A percentile compares a stretch with the other conserved stretches of the same genome.
Conservation (phyloP, 2,888 invertebrate genomes). For the Nymphalis polychloros region DNA sequence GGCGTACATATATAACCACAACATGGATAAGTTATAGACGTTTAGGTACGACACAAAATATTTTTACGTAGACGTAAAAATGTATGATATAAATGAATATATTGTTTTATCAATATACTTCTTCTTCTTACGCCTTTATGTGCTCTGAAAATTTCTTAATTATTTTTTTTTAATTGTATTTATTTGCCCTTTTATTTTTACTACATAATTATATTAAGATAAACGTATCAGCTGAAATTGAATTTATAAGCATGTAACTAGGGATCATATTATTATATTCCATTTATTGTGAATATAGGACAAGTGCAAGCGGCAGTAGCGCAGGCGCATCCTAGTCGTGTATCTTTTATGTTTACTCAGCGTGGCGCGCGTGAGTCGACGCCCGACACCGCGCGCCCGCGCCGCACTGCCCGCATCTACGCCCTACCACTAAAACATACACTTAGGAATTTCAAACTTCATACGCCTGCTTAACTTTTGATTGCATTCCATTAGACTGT, state of each 20-base stretch:
- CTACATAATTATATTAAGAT: too few species aligned
- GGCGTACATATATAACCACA: conserved; percentile 18
- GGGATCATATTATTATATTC: conserved; percentile 22
- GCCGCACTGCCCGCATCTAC: conserved; percentile 39
- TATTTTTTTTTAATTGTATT: too few species aligned
- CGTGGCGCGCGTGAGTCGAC: conserved; percentile 56
- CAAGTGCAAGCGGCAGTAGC: conserved; percentile 40
- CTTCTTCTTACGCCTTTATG: too few species aligned
- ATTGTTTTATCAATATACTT: too few species aligned
- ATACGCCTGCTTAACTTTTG: conserved; percentile 56
- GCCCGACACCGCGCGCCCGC: conserved; percentile 36
- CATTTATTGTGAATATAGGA: conserved; percentile 34
- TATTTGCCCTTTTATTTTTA: too few species aligned
- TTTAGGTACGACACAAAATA: too few species aligned
- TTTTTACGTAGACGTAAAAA: too few species aligned
- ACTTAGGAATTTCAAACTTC: conserved; percentile 62
- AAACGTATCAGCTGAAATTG: too few species aligned
- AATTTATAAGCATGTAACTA: too few species aligned
- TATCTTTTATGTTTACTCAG: conserved; percentile 72
- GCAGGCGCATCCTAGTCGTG: conserved; percentile 56
- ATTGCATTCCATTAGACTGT: conserved; percentile 59
- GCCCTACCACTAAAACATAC: conserved; percentile 56
- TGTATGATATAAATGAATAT: too few species aligned
- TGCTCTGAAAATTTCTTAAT: too few species aligned
- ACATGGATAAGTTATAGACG: conserved; percentile 12